Base-by-base conservation (phyloP, 1,140 invertebrate species). In the Caenorhabditis briggsae region DNA sequence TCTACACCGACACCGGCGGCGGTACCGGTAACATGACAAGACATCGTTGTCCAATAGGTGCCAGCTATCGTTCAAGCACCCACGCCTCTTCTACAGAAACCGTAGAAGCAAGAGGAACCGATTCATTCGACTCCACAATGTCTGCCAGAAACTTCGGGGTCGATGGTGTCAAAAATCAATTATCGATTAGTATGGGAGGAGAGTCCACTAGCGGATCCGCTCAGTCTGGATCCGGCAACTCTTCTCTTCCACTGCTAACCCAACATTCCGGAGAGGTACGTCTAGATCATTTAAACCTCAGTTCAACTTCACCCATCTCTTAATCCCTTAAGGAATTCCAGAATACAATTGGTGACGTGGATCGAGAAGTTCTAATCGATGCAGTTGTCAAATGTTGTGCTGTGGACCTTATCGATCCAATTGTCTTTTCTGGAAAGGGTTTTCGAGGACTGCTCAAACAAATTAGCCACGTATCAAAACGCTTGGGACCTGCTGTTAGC, bases 1-100 rank as follows among this genome's bases (percentile, higher is more conserved):
- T 91, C 18, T 91, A 91, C 87, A 91, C 91, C 25, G 91, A 92
- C 56, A 91, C 92, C 43, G 91, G 91, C 2, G 91, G 91, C 12
- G 91, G 91, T 59, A 91, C 91, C 20, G 91, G 91, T 0, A 91
- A 90, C 78, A 90, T 90, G 89, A 90, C 90, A 41, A 74, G 89
- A 55, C 90, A 90, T 87, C 86, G 90, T 12, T 91, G 91, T 74
- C 92, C 92, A n/a, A 58, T 91, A 20, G 91, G 91, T 59, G 82
- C 59, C 70, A 92, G 92, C 78, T 91, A 92, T 86, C 87, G 91
- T n/a, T 92, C 90, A 0, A 82, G 43, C 33, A 59, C 58, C 2
- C 50, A 53, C 74, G 55, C 64, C n/a, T 88, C 87, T 1, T 88
- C 87, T 7, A 84, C 74, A 9, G 84, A 87, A 50, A 86, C 87